These are phyloP conservation scores for Ptyas mucosa DNA, from an alignment of 2,113 vertebrate genomes.

Conservation along the genomic window DNA sequence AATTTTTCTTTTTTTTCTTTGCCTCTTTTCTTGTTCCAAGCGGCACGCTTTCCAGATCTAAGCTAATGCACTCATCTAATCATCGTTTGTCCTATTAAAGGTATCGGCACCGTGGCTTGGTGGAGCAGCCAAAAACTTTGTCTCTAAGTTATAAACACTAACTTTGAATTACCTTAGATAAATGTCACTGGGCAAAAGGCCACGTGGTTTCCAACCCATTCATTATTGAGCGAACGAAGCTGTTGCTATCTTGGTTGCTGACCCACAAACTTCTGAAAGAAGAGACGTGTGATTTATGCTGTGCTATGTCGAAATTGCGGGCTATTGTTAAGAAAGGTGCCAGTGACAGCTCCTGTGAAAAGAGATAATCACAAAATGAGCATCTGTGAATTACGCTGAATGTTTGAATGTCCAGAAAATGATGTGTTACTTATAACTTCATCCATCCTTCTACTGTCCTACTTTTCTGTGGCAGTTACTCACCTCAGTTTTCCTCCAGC, in stretches of 20 bases:
- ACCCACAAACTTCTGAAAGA: not conserved
- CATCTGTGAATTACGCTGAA: conserved; percentile 18
- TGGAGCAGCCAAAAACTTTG: not conserved
- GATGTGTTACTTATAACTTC: conserved; percentile 2
- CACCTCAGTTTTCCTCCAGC: not conserved
- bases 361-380: not conserved
- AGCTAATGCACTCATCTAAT: not conserved
- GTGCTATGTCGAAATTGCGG: fast-evolving
- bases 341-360: not conserved
- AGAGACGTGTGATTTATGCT: not conserved
- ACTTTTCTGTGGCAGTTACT: not conserved
- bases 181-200: not conserved
- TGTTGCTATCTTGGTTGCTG: not conserved
- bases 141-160: not conserved
- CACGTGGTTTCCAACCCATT: fast-evolving
- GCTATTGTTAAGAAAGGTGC: not conserved
- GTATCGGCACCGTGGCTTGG: not conserved
- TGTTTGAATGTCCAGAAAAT: not conserved
- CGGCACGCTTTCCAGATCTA: not conserved
- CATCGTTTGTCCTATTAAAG: not conserved
- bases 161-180: not conserved
- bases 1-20: not conserved
- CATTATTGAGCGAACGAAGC: conserved; percentile 3
- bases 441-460: not conserved
- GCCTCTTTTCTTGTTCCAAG: not conserved